Conservation (phyloP, 64 coral and sea anemone genomes). For the Cladopsammia gracilis region DNA sequence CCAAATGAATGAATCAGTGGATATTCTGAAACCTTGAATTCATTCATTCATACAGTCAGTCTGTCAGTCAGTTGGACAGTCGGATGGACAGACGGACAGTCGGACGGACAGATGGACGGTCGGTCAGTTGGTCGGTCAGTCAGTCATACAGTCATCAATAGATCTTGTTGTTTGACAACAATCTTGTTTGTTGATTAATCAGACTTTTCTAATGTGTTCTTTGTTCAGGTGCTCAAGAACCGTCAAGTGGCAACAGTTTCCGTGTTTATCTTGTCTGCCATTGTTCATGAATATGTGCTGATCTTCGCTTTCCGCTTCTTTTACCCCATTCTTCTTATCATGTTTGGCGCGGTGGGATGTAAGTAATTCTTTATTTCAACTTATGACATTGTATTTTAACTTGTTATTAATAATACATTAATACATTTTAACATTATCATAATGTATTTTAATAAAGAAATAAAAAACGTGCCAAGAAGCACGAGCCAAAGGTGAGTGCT, state of each 20-base stretch:
- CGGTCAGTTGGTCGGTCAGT: background rate
- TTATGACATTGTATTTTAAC: too few relatives aligned
- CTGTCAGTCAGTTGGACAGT: background rate
- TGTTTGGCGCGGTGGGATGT: constrained; percentile 95
- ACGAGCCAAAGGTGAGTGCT: too few relatives aligned
- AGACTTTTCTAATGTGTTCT: background rate
- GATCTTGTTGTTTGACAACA: background rate
- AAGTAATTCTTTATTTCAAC: constrained; percentile 22
- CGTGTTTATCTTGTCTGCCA: constrained; percentile 86
- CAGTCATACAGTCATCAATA: too few relatives aligned
- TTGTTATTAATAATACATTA: too few relatives aligned
- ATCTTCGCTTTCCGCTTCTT: constrained; percentile 89
- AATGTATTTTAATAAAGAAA: too few relatives aligned
- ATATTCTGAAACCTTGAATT: too few relatives aligned
- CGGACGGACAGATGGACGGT: background rate
- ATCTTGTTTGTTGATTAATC: background rate
- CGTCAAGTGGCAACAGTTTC: constrained; percentile 76
- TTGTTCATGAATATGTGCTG: constrained; percentile 98
- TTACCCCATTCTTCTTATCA: constrained; percentile 88
- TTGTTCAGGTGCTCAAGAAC: constrained; percentile 69
- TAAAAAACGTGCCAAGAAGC: too few relatives aligned
- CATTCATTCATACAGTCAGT: background rate
- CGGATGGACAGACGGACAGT: background rate
- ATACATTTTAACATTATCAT: too few relatives aligned
- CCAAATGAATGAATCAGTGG: too few relatives aligned